Percentiles rank a stretch among this genome's conserved stretches.
Conservation (phyloP, 2,113 vertebrate species). For the Austrofundulus limnaeus region DNA sequence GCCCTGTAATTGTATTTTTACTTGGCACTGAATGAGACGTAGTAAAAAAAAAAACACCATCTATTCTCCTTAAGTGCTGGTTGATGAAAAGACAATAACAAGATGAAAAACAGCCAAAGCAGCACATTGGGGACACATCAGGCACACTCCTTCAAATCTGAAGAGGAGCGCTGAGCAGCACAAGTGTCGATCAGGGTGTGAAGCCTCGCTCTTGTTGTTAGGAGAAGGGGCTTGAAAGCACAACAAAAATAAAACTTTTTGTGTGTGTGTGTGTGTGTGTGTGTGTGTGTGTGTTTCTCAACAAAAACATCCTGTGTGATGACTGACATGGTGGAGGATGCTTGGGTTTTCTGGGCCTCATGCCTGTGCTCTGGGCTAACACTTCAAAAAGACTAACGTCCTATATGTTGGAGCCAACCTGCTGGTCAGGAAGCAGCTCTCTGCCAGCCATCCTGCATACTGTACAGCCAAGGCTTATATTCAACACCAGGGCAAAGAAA, state of each 20-base stretch:
- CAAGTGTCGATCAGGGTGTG: conserved; percentile 13
- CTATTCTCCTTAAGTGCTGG: conserved; percentile 56
- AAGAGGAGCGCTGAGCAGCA: conserved; percentile 41
- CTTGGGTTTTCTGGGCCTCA: conserved; percentile 33
- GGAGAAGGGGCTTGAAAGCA: conserved; percentile 11
- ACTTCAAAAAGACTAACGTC: conserved; percentile 68
- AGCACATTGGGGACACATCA: conserved; percentile 18
- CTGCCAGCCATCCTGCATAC: conserved; percentile 57
- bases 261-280: too few relatives aligned
- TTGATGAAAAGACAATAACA: conserved; percentile 57
- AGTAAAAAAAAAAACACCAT: conserved; percentile 32
- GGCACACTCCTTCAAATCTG: conserved; percentile 48
- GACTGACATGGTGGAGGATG: conserved; percentile 33
- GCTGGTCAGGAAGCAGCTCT: conserved; percentile 48
- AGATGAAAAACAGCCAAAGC: conserved; percentile 55
- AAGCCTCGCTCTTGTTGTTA: conserved; percentile 20
- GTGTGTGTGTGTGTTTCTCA: conserved; percentile 18
- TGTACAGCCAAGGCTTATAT: conserved; percentile 58
- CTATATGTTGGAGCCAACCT: conserved; percentile 57
- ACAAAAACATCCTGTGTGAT: conserved; percentile 44
- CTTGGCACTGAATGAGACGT: conserved; percentile 37
- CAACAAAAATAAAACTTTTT: neutral
- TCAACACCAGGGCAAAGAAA: conserved; percentile 40
- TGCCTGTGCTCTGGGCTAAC: conserved; percentile 50
- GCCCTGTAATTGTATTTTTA: conserved; percentile 38